Conservation (phyloP, 2,113 vertebrate genomes). For the Synodontis membranacea region DNA sequence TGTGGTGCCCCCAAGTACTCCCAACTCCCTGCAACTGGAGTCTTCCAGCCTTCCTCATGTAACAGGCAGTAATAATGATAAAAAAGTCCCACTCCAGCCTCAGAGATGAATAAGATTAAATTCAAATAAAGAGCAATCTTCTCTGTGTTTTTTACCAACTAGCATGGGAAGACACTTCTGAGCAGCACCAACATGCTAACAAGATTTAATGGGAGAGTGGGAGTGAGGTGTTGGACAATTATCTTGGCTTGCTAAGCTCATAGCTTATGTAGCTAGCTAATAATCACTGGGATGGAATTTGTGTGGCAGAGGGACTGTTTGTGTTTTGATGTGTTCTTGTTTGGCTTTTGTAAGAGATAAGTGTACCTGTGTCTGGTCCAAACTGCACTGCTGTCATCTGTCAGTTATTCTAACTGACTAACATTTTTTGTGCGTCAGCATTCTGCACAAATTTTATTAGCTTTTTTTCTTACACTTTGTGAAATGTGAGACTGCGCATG, state of each 20-base stretch:
- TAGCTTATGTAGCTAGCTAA: not conserved
- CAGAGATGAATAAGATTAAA: not conserved
- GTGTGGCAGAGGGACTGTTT: not conserved
- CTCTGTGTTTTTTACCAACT: not conserved
- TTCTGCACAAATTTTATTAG: not conserved
- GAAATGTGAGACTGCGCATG: not conserved
- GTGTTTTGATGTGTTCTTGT: not conserved
- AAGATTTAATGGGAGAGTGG: not conserved
- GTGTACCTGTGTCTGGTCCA: not conserved
- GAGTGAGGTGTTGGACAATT: not conserved
- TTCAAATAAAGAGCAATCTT: not conserved
- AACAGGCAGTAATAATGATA: not conserved
- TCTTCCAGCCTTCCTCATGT: not conserved
- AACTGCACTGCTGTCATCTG: not conserved
- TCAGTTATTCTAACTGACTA: not conserved
- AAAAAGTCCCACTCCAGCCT: not conserved
- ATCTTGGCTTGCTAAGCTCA: not conserved
- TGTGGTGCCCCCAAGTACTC: too few species aligned
- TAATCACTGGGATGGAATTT: not conserved
- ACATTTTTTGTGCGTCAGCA: not conserved
- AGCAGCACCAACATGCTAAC: not conserved
- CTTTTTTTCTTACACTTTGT: not conserved
- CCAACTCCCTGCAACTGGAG: not conserved
- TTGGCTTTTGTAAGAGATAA: not conserved
- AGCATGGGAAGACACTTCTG: not conserved